A percentile compares a stretch with the other conserved stretches of the same genome.
phyloP scores from a whole-genome alignment of 2,113 vertebrate species.

The Gymnobelideus leadbeateri region DNA sequence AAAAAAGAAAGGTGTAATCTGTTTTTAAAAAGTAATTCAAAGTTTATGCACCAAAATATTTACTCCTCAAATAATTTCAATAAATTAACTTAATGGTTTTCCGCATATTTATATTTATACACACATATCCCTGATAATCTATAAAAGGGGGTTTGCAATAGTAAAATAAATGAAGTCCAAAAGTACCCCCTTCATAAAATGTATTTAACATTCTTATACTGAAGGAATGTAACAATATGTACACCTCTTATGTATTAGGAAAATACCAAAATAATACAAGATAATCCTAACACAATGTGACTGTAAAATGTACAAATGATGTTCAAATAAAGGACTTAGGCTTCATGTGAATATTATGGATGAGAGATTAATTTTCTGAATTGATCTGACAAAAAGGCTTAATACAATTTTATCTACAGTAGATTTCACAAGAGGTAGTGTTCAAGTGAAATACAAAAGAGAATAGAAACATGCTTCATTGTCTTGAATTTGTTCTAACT shows the following conservation, averaged over 20 bases:
- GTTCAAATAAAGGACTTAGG: slow-evolving; percentile 79
- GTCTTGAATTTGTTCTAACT: slow-evolving; percentile 71
- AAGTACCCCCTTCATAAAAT: slow-evolving; percentile 90
- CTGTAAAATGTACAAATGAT: slow-evolving; percentile 79
- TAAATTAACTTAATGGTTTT: slow-evolving; percentile 89
- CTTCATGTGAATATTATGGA: slow-evolving; percentile 72
- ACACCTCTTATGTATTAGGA: slow-evolving; percentile 85
- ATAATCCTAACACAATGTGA: slow-evolving; percentile 80
- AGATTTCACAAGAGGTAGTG: slow-evolving; percentile 94
- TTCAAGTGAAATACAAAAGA: slow-evolving; percentile 82
- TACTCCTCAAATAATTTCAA: slow-evolving; percentile 89
- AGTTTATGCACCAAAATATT: slow-evolving; percentile 90
- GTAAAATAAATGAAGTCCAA: slow-evolving; percentile 88
- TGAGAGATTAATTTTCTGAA: slow-evolving; percentile 79
- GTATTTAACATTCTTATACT: slow-evolving; percentile 86
- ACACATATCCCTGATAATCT: slow-evolving; percentile 87
- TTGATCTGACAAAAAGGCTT: slow-evolving; percentile 79
- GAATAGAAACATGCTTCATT: slow-evolving; percentile 83
- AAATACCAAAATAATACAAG: slow-evolving; percentile 85
- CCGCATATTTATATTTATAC: slow-evolving; percentile 82
- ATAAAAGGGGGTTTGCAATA: slow-evolving; percentile 89
- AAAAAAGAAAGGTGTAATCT: slow-evolving; percentile 83
- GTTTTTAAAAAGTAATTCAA: slow-evolving; percentile 86
- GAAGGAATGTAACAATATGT: slow-evolving; percentile 89
- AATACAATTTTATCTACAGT: slow-evolving; percentile 90